Percentiles rank a stretch among this genome's conserved stretches.
phyloP scores from a whole-genome alignment of 2,113 vertebrate genomes.

The Petromus typicus region DNA sequence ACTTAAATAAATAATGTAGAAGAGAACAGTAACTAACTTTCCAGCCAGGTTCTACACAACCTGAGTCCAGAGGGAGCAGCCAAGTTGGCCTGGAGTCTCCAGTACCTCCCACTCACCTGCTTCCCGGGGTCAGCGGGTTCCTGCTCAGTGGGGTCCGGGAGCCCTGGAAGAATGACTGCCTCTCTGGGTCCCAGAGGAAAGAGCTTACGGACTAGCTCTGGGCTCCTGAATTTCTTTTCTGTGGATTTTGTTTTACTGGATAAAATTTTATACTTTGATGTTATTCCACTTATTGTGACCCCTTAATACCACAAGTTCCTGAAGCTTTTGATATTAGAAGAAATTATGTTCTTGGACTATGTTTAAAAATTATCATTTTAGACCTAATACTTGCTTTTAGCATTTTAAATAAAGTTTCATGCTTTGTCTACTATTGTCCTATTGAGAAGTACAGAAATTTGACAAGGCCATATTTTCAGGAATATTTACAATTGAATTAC shows the following conservation, averaged over 20 bases:
- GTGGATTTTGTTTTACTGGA: neutral
- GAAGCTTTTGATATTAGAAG: constrained; percentile 50
- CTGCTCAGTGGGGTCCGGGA: neutral
- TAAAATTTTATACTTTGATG: constrained; percentile 19
- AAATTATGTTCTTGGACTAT: constrained; percentile 24
- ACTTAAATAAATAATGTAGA: neutral
- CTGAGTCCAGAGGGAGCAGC: neutral
- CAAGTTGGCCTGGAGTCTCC: neutral
- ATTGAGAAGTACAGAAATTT: constrained; percentile 43
- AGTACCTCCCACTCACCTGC: neutral
- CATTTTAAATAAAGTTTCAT: neutral
- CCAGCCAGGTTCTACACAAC: neutral
- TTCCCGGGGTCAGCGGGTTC: neutral
- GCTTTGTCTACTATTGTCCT: constrained; percentile 7
- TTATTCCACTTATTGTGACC: constrained; percentile 36
- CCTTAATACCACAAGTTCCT: constrained; percentile 19
- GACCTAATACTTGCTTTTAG: neutral
- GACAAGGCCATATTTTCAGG: constrained; percentile 38
- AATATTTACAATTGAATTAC: constrained; percentile 35
- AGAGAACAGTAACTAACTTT: neutral
- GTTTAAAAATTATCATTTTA: constrained; percentile 43
- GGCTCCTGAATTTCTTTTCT: neutral
- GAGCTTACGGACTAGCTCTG: neutral
- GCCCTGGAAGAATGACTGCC: neutral
- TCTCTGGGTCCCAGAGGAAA: neutral